A percentile compares a stretch with the other conserved stretches of the same genome.
phyloP scores from a whole-genome alignment of 2,888 invertebrate genomes.

The Autographa pulchrina region DNA sequence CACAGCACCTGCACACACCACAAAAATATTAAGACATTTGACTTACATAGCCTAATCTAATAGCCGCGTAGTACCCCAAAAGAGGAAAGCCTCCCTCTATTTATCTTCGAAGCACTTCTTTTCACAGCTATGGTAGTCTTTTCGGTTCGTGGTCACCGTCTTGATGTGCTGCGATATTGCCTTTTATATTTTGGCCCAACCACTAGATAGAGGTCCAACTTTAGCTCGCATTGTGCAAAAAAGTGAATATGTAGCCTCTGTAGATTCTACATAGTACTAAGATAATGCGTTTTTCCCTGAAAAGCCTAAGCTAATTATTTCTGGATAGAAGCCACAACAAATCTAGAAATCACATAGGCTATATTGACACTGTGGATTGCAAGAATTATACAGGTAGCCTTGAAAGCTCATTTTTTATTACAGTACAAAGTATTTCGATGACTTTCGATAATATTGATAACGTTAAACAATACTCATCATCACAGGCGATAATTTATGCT shows the following conservation, averaged over 20 bases:
- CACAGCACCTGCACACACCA: constrained; percentile 90
- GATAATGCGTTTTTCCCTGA: neutral
- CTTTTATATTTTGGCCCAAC: too few species aligned
- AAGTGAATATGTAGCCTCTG: too few species aligned
- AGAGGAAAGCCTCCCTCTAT: too few species aligned
- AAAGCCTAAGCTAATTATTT: neutral
- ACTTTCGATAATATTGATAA: constrained; percentile 8
- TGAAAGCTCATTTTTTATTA: neutral
- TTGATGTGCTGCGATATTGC: too few species aligned
- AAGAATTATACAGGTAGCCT: constrained; percentile 12
- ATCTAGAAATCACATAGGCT: neutral
- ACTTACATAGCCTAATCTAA: too few species aligned
- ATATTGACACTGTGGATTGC: neutral
- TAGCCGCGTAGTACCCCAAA: too few species aligned
- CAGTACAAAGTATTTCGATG: constrained; percentile 6
- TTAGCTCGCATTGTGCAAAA: too few species aligned
- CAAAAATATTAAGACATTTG: too few species aligned
- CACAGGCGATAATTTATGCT: constrained; percentile 15
- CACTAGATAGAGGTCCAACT: too few species aligned
- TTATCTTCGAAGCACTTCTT: too few species aligned
- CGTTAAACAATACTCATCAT: constrained; percentile 26
- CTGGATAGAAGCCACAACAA: neutral
- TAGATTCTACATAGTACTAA: neutral
- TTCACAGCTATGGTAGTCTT: too few species aligned
- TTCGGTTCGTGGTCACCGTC: too few species aligned